Conservation (phyloP, 2,888 invertebrate genomes). For the Trichogramma evanescens region DNA sequence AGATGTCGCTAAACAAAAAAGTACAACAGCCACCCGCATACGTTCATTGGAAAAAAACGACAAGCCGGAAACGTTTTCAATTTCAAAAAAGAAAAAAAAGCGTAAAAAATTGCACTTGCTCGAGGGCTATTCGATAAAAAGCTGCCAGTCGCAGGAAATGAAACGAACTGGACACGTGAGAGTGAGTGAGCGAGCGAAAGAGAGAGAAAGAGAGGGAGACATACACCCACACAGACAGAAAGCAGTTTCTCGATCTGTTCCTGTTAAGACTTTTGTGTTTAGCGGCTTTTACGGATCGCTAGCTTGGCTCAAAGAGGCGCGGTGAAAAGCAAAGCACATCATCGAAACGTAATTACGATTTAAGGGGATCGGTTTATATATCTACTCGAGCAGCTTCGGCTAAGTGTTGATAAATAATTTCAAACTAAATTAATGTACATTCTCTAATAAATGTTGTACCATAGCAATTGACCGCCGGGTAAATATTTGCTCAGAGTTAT, state of each 20-base stretch:
- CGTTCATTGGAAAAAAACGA: neutral
- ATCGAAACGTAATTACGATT: too few relatives aligned
- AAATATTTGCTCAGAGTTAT: too few relatives aligned
- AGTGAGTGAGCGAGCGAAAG: neutral
- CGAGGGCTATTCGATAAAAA: constrained; percentile 17
- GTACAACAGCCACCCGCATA: neutral
- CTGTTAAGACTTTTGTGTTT: constrained; percentile 12
- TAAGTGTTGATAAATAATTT: too few relatives aligned
- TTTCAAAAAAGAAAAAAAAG: constrained; percentile 11
- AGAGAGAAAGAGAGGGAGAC: neutral
- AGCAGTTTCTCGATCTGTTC: constrained; percentile 3
- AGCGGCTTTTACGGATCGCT: constrained; percentile 13
- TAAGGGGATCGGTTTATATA: too few relatives aligned
- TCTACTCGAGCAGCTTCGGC: too few relatives aligned
- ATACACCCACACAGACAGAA: neutral
- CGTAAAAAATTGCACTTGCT: neutral
- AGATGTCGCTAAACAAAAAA: neutral
- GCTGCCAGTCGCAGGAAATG: constrained; percentile 23
- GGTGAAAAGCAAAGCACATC: too few relatives aligned
- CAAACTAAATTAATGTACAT: too few relatives aligned
- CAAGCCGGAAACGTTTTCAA: constrained; percentile 11
- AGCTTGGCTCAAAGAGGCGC: constrained; percentile 3
- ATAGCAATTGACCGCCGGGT: too few relatives aligned
- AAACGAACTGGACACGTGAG: constrained; percentile 12
- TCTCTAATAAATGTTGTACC: too few relatives aligned